Base-by-base conservation (phyloP, 37 sponge, comb jelly and placozoan genomes). In the Halisarca cf. caerulea region DNA sequence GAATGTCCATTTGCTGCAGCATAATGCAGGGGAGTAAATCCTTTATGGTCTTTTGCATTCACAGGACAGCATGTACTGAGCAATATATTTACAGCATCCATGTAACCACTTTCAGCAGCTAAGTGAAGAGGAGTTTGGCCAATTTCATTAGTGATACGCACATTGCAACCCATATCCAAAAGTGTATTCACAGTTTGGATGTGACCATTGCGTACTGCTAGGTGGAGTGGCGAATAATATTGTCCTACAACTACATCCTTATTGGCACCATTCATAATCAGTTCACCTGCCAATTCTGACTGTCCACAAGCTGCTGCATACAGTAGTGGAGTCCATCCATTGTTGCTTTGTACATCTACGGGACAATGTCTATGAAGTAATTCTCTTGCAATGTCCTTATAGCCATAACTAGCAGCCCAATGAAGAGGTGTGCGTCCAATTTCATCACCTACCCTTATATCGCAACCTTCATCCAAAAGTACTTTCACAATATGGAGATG, bases 241-340 rank as follows among this genome's bases (percentile, higher is more conserved):
- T 37, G 6, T 17, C 45, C 45, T 36, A 21, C 77, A 44, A 74
- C 77, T 25, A 43, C 42, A 39, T 37, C 77, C 43, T 44, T 43
- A 17, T 74, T 25, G 18, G 45, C 42, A n/a, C 77, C 77, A 44
- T 74, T 37, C 42, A 2, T 37, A 1, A 74, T 43, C 45, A 74
- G 24, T 37, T 44, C 45, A 37, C 18, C 40, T 25, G 25, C 77
- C 41, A 11, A 21, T 40, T 43, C 45, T n/a, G 45, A 25, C 2
- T 74, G 39, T 17, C 77, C 77, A 8, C 36, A 7, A n/a, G 3
- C 43, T 44, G 45, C 44, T 42, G 77, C 77, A 5, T 40, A 21
- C 17, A 41, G 77, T 17, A 74, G 77, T 74, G 77, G 25, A 74
- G 77, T 74, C 21, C 2, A 0, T 5, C 77, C 77, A 74, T 41